Percentiles rank a stretch among this genome's conserved stretches.
phyloP scores from a whole-genome alignment of 2,888 invertebrate genomes.

The Hemaris fuciformis region DNA sequence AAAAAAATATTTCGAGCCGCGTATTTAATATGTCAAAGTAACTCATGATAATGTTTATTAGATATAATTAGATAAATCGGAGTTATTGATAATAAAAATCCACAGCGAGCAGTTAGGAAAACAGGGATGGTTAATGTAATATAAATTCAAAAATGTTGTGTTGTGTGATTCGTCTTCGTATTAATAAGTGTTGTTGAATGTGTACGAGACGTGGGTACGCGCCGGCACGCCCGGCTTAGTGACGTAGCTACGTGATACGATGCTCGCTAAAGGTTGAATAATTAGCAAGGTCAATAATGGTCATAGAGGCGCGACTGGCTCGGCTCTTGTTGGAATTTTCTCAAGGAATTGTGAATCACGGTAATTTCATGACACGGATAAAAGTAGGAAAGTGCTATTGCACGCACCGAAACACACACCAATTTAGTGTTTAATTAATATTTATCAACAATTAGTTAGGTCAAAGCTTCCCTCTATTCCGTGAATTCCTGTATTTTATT shows the following conservation, averaged over 20 bases:
- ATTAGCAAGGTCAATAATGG: conserved; percentile 18
- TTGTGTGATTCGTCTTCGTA: conserved; percentile 75
- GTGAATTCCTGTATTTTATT: conserved; percentile 65
- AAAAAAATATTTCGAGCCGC: conserved; percentile 80
- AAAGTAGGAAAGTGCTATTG: conserved; percentile 78
- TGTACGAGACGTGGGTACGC: conserved; percentile 69
- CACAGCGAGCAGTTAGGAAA: conserved; percentile 79
- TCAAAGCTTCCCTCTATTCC: conserved; percentile 69
- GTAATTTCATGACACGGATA: conserved; percentile 45
- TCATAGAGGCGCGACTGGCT: neutral
- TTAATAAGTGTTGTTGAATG: conserved; percentile 77
- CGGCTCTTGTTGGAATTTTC: conserved; percentile 63
- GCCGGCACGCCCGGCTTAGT: conserved; percentile 25
- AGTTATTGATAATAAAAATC: conserved; percentile 66
- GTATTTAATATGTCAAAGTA: conserved; percentile 81
- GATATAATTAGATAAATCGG: conserved; percentile 74
- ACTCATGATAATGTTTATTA: conserved; percentile 77
- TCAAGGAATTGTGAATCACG: conserved; percentile 60
- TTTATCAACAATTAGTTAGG: conserved; percentile 61
- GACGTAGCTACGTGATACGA: conserved; percentile 15
- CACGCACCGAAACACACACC: conserved; percentile 76
- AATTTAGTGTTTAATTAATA: conserved; percentile 62
- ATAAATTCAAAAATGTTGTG: conserved; percentile 68
- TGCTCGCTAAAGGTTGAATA: conserved; percentile 77
- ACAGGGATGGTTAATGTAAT: conserved; percentile 78